Evolutionary conservation across 2,797 vertebrate genomes (phyloP), one percentile per base, ranked within the genome.

Genomic region (Esox lucius): DNA sequence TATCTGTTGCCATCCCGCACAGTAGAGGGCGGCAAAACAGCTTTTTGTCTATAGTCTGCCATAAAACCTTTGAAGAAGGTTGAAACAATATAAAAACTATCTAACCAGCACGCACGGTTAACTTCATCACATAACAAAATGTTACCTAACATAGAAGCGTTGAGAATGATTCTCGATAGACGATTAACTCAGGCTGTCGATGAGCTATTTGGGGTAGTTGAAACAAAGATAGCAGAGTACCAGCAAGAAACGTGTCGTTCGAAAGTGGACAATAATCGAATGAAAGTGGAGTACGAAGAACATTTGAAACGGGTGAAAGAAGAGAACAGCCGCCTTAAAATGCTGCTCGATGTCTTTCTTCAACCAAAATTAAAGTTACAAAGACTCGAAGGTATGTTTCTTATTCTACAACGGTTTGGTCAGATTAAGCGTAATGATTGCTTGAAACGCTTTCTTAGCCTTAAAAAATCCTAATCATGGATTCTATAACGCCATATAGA

Each of bases 261-360:
- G 49, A 56, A 56, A n/a, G 53, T 56, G 53, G 53, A 56, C 19
- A 56, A 56, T n/a, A n/a, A 56, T 53, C 53, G 53, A 56, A 56
- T n/a, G 53, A 9, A n/a, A 56, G 19, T n/a, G 9, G 53, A 56
- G 19, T 56, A 22, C 53, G 19, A 56, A n/a, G 53, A 56, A 56
- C 22, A 56, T 1, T 2, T 56, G n/a, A n/a, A 19, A 19, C 19
- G n/a, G 19, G n/a, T 9, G 19, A 9, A 56, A 56, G n/a, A 56
- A 56, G 53, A 11, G 53, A 56, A 56, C 2, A 19, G 53, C 19
- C 53, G 53, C 7, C 53, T 56, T 8, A 15, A 56, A n/a, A 56
- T 2, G 53, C 19, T 22, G 53, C 53, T 56, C 7, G 53, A 56
- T 56, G 53, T 56, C 53, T 53, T 56, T 56, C 53, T 56, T 56